Conservation (phyloP, 1,140 invertebrate species). For the Ephestia elutella region DNA sequence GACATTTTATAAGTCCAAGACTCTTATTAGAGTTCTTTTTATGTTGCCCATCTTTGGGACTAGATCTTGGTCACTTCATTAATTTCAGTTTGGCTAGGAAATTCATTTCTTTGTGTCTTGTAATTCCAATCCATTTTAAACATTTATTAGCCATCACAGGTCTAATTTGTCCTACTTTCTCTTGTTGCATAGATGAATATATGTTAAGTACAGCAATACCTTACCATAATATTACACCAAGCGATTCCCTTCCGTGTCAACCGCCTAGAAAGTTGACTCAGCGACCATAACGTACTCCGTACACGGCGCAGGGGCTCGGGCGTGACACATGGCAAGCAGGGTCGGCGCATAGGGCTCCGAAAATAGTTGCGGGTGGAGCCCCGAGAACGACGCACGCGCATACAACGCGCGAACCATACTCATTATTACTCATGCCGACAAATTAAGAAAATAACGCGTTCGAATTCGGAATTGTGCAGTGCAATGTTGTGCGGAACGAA, state of each 20-base stretch:
- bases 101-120: too few relatives aligned
- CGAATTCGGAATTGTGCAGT: constrained; percentile 4
- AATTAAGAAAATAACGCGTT: constrained; percentile 2
- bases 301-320: not conserved
- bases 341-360: constrained; percentile 25
- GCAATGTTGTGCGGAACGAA: constrained; percentile 50
- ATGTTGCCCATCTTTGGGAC: too few relatives aligned
- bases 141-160: too few relatives aligned
- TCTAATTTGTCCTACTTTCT: not conserved
- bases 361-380: constrained; percentile 32
- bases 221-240: not conserved
- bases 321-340: constrained; percentile 1
- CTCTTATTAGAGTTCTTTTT: too few relatives aligned
- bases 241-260: not conserved
- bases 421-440: not conserved
- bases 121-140: too few relatives aligned
- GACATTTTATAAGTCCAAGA: too few relatives aligned
- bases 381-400: constrained; percentile 21
- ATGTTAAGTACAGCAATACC: not conserved
- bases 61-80: too few relatives aligned
- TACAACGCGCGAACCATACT: constrained; percentile 15
- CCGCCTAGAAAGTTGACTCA: constrained; percentile 7
- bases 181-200: not conserved
- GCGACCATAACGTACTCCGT: constrained; percentile 1
- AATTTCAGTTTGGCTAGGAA: too few relatives aligned